phyloP scores from a whole-genome alignment of 2,113 vertebrate species.

The Zapus hudsonius region DNA sequence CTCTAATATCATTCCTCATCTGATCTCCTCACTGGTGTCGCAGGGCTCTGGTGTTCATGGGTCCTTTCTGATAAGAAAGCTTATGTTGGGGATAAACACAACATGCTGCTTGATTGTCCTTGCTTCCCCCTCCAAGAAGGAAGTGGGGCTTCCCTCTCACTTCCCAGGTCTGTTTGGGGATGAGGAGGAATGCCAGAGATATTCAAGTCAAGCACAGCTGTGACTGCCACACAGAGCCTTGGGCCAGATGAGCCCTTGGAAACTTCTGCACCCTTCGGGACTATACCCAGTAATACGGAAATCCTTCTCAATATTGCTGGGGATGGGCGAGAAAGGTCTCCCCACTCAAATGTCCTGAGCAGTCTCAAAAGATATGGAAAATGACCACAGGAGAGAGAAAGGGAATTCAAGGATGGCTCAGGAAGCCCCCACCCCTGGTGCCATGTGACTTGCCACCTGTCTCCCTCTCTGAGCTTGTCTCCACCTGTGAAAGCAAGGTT shows the following conservation, averaged over 20 bases:
- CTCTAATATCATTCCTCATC: not conserved
- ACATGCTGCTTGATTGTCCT: not conserved
- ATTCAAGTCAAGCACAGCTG: not conserved
- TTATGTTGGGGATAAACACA: not conserved
- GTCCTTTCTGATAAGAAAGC: not conserved
- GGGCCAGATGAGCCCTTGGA: not conserved
- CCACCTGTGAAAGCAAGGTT: not conserved
- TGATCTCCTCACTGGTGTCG: not conserved
- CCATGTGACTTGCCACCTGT: rapidly evolving
- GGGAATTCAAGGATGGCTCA: rapidly evolving
- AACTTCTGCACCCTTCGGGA: not conserved
- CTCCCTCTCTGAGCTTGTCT: not conserved
- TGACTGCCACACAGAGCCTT: not conserved
- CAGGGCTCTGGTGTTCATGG: not conserved
- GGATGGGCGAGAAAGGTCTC: not conserved
- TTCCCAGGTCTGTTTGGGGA: not conserved
- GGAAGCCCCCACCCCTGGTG: rapidly evolving
- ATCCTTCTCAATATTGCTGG: not conserved
- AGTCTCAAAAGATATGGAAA: not conserved
- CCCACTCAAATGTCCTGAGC: not conserved
- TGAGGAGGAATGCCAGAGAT: no score
- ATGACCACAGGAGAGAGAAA: not conserved
- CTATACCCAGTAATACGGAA: not conserved
- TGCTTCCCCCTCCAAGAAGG: not conserved
- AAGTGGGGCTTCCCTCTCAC: not conserved